Percentiles rank a stretch among this genome's conserved stretches.
phyloP scores from a whole-genome alignment of 2,888 invertebrate genomes.

The Pyrrhosoma nymphula region DNA sequence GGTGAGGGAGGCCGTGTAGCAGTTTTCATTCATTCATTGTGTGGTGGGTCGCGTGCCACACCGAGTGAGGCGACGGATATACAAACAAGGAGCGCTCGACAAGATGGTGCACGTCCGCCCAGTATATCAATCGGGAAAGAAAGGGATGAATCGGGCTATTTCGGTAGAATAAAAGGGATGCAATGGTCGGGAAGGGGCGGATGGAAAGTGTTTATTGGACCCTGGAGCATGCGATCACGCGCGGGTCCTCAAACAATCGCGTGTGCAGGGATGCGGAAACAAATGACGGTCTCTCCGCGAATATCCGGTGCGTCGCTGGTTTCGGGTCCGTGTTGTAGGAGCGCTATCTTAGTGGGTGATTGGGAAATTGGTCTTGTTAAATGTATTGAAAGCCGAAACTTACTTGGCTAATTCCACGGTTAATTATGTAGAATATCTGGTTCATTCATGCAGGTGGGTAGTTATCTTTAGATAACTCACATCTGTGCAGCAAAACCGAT shows the following conservation, averaged over 20 bases:
- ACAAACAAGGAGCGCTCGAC: neutral
- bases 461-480: too few relatives aligned
- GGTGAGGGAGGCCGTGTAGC: neutral
- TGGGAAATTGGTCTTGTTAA: neutral
- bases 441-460: too few relatives aligned
- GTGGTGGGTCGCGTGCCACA: conserved; percentile 50
- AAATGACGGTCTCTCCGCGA: neutral
- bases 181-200: neutral
- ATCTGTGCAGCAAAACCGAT: too few relatives aligned
- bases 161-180: neutral
- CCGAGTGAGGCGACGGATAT: neutral
- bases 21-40: conserved; percentile 14
- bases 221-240: neutral
- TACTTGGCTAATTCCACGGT: too few relatives aligned
- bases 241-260: neutral
- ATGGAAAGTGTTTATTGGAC: neutral
- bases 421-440: too few relatives aligned
- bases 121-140: conserved; percentile 48
- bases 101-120: conserved; percentile 49
- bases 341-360: neutral
- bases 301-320: neutral
- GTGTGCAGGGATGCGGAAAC: neutral
- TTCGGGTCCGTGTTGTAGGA: neutral
- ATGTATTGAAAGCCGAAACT: neutral
- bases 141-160: neutral